A percentile compares a stretch with the other conserved stretches of the same genome.
These are phyloP conservation scores for Adineta ricciae DNA, from an alignment of 2,888 invertebrate genomes.

Conservation along the genomic window DNA sequence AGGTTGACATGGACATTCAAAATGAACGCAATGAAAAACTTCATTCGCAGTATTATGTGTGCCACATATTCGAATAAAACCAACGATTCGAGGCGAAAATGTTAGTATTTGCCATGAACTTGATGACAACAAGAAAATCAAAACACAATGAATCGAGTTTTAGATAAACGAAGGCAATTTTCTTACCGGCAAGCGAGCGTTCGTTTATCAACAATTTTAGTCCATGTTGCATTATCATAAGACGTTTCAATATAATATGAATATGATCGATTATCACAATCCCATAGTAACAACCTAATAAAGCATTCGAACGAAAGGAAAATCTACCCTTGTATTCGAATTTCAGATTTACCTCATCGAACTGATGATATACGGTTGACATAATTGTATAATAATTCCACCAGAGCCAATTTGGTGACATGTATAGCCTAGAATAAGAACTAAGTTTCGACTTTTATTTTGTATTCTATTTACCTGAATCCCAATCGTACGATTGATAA, in stretches of 20 bases:
- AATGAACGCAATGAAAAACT: constrained; percentile 94
- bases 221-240: constrained; percentile 50
- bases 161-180: background rate
- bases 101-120: constrained; percentile 84
- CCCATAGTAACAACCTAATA: constrained; percentile 75
- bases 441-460: background rate
- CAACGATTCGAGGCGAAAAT: constrained; percentile 73
- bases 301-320: background rate
- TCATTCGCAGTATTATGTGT: constrained; percentile 94
- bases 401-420: constrained; percentile 63
- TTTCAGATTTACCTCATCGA: constrained; percentile 65
- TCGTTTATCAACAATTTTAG: constrained; percentile 73
- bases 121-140: too few relatives aligned
- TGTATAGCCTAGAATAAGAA: constrained; percentile 38
- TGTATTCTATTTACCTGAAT: constrained; percentile 57
- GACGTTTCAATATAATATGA: constrained; percentile 53
- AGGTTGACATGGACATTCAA: constrained; percentile 67
- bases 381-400: constrained; percentile 82
- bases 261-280: constrained; percentile 60
- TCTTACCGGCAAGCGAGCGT: constrained; percentile 62
- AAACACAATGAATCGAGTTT: too few relatives aligned
- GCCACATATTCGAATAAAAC: constrained; percentile 85
- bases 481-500: constrained; percentile 89
- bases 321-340: too few relatives aligned
- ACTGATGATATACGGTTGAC: constrained; percentile 83